Conservation (phyloP, 2,888 invertebrate genomes). For the Bombylius major region DNA sequence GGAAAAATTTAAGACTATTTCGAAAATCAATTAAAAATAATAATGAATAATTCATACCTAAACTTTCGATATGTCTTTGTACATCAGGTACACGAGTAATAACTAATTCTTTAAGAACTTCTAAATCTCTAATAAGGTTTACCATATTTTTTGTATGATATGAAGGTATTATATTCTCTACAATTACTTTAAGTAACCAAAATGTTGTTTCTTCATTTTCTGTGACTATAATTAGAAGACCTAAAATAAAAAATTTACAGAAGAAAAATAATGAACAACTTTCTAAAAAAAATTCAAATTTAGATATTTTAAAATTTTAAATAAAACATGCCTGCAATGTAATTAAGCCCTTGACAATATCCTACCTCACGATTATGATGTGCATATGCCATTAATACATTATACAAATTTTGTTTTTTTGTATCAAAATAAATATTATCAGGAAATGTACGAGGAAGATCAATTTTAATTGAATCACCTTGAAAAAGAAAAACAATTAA, state of each 20-base stretch:
- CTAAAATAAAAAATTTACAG: constrained; percentile 30
- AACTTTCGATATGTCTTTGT: constrained; percentile 61
- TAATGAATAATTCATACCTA: constrained; percentile 40
- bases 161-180: constrained; percentile 74
- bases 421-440: constrained; percentile 86
- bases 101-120: constrained; percentile 77
- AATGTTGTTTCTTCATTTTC: constrained; percentile 85
- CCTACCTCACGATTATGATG: constrained; percentile 78
- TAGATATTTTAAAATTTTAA: too few species aligned
- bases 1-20: too few species aligned
- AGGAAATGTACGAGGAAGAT: constrained; percentile 87
- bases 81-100: constrained; percentile 70
- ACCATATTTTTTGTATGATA: constrained; percentile 86
- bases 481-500: background rate
- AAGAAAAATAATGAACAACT: too few species aligned
- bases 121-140: constrained; percentile 77
- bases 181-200: constrained; percentile 82
- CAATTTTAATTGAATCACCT: constrained; percentile 73
- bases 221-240: constrained; percentile 69
- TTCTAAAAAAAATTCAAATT: too few species aligned
- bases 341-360: constrained; percentile 92
- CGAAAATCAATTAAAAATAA: too few species aligned
- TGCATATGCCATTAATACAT: constrained; percentile 78
- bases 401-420: constrained; percentile 58
- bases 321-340: constrained; percentile 54